Base-by-base conservation (phyloP, 2,888 invertebrate species). In the Leucozona laternaria region DNA sequence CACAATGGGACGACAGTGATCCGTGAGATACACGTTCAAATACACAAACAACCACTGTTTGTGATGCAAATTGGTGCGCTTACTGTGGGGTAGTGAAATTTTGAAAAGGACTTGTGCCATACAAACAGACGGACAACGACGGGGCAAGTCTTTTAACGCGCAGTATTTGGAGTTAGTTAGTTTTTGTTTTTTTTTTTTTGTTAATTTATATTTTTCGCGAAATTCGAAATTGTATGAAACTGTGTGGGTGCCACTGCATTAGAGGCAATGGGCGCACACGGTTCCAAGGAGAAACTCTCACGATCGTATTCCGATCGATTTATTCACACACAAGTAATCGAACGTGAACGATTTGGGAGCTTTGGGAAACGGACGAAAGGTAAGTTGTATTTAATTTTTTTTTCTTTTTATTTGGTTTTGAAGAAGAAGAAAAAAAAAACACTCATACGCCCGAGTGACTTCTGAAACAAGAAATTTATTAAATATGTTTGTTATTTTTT, bases 231-330 rank as follows among this genome's bases (percentile, higher is more conserved):
- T 81, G 22, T 31, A 81, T 81, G 78, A 76, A 40, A 70, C 50
- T 70, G 79, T 80, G 73, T 84, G 76, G 78, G 71, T 82, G 82
- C 76, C 83, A 83, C 75, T 87, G 83, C 62, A 79, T 79, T 17
- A 25, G 64, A 68, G 68, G 88, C 78, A 84, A 96, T 96, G 96
- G 96, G 96, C 90, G 96, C 96, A 89, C 95, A 96, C 93, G 95
- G 95, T 90, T 96, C 96, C 82, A 96, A 96, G 93, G 96, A 96
- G 93, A 95, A 96, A 93, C 93, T 96, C 88, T 94, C 94, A 90
- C 94, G 95, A 90, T 94, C 95, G 88, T 94, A 94, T 89, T 95
- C 96, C 53, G 95, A 95, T 92, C 93, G 93, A 55, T 93, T 91
- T 76, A 92, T 93, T 53, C 93, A 93, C 88, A 91, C 90, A 31